These are phyloP conservation scores for Tichodroma muraria DNA, from an alignment of 2,113 vertebrate species.

Conservation along the genomic window DNA sequence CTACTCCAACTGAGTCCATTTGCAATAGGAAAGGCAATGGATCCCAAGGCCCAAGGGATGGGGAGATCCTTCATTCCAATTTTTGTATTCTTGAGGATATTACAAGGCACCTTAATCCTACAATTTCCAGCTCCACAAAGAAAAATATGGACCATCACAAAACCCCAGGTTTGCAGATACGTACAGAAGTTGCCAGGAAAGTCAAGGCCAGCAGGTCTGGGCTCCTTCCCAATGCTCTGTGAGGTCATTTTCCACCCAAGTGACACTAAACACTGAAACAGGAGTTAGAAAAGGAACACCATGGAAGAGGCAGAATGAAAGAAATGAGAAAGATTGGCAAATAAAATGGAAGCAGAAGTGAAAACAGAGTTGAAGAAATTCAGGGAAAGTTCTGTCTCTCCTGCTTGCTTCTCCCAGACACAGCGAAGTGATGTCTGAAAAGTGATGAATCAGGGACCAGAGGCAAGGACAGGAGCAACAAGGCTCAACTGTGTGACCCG, in stretches of 20 bases:
- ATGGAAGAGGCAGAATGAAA: rapidly evolving
- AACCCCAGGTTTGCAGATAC: neutral
- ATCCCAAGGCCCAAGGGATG: neutral
- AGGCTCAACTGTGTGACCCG: constrained; percentile 24
- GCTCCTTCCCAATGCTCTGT: rapidly evolving
- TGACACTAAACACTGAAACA: neutral
- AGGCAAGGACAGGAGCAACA: constrained; percentile 52
- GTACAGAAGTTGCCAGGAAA: neutral
- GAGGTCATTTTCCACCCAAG: neutral
- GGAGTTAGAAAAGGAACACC: neutral
- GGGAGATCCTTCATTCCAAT: neutral
- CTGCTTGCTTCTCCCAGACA: neutral
- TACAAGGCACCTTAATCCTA: neutral
- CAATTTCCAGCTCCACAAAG: neutral
- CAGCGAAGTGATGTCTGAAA: neutral
- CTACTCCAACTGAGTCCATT: neutral
- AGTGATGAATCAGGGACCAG: constrained; percentile 54
- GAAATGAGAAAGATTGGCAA: neutral
- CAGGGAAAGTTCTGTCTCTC: neutral
- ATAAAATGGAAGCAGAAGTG: neutral
- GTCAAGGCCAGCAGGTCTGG: neutral
- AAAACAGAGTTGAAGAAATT: neutral
- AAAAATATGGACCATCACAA: rapidly evolving
- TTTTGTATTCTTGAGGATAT: neutral
- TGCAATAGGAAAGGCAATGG: neutral